These are phyloP conservation scores for Craniophora ligustri DNA, from an alignment of 2,888 invertebrate genomes.

Conservation along the genomic window DNA sequence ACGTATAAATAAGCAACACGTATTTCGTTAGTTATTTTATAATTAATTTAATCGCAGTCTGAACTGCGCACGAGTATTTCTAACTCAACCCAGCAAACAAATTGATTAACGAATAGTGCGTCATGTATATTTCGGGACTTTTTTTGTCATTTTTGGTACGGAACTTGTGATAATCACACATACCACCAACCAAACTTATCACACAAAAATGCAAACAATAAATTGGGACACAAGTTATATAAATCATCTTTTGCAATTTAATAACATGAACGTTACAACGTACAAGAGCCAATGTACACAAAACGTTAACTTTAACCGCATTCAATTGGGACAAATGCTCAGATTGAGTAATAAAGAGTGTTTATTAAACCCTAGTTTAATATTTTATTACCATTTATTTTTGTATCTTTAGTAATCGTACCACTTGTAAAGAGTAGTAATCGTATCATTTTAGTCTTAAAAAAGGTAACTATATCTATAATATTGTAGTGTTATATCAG, in stretches of 20 bases:
- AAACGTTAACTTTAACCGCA: no score
- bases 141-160: slow-evolving; percentile 25
- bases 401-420: no score
- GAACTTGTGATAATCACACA: no score
- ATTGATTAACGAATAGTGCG: slow-evolving; percentile 19
- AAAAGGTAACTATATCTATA: no score
- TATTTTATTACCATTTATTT: no score
- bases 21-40: slow-evolving; percentile 4
- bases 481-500: no score
- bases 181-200: slow-evolving; percentile 8
- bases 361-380: no score
- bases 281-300: no score
- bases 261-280: background rate
- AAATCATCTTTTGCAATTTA: background rate
- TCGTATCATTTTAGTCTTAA: no score
- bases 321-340: no score
- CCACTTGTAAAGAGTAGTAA: no score
- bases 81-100: slow-evolving; percentile 18
- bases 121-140: slow-evolving; percentile 24
- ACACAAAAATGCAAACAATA: slow-evolving; percentile 1
- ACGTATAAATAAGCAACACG: background rate
- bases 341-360: no score
- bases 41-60: slow-evolving; percentile 28
- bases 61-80: slow-evolving; percentile 21
- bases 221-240: slow-evolving; percentile 1